Evolutionary conservation across 2,888 invertebrate genomes (phyloP).

Genomic region (Ophioninae sp.): DNA sequence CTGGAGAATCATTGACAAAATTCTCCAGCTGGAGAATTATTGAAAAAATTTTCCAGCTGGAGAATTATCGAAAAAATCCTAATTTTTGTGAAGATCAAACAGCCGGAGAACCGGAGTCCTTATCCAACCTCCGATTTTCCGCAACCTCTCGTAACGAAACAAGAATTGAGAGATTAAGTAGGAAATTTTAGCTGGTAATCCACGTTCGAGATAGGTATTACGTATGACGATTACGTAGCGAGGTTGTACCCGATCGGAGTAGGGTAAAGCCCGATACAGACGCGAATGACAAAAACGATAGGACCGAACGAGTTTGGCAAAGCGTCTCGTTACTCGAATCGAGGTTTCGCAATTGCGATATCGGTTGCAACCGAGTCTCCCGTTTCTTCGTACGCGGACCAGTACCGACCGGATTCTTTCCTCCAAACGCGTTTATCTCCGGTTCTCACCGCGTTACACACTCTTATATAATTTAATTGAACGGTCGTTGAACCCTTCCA

Average conservation of each 20-base stretch:
- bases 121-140: slow-evolving; percentile 10
- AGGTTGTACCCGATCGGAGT: slow-evolving; percentile 28
- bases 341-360: slow-evolving; percentile 61
- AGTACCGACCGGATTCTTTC: slow-evolving; percentile 55
- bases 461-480: slow-evolving; percentile 55
- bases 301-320: slow-evolving; percentile 43
- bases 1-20: no score
- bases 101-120: background rate
- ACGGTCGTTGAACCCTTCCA: slow-evolving; percentile 46
- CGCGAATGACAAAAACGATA: slow-evolving; percentile 24
- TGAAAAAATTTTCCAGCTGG: no score
- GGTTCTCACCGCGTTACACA: slow-evolving; percentile 5
- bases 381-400: slow-evolving; percentile 43
- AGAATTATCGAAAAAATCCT: no score
- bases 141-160: slow-evolving; percentile 43
- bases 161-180: slow-evolving; percentile 55
- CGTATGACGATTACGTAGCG: slow-evolving; percentile 32
- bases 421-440: slow-evolving; percentile 29
- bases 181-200: slow-evolving; percentile 19
- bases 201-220: slow-evolving; percentile 13
- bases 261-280: slow-evolving; percentile 19
- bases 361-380: slow-evolving; percentile 57
- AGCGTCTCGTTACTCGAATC: slow-evolving; percentile 18
- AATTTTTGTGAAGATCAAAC: background rate
- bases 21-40: no score